Conservation (phyloP, 2,797 vertebrate species). For the Trichosurus vulpecula region DNA sequence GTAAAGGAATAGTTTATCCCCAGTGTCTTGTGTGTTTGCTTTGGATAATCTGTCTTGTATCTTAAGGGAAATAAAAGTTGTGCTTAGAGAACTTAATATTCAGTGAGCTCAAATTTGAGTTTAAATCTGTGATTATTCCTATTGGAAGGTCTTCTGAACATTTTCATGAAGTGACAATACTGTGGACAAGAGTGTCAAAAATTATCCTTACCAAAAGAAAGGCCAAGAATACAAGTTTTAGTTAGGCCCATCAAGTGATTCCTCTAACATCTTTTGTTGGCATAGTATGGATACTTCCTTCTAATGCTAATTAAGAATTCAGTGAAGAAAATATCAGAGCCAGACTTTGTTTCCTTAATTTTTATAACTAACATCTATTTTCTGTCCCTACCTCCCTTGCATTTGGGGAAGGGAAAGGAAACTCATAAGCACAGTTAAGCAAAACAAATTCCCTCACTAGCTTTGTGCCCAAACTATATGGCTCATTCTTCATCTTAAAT, state of each 20-base stretch:
- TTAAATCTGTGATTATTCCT: not conserved
- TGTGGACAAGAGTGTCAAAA: not conserved
- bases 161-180: not conserved
- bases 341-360: not conserved
- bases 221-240: not conserved
- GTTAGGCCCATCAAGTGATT: not conserved
- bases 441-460: not conserved
- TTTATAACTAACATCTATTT: not conserved
- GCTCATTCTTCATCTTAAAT: not conserved
- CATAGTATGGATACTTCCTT: not conserved
- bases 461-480: not conserved
- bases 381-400: not conserved
- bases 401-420: not conserved
- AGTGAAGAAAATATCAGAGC: not conserved
- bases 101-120: not conserved
- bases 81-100: not conserved
- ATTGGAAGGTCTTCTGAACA: not conserved
- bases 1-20: not conserved
- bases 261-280: not conserved
- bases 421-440: not conserved
- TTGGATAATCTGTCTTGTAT: too few relatives aligned
- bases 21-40: not conserved
- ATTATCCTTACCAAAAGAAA: not conserved
- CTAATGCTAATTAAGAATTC: not conserved
- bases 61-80: not conserved